These are phyloP conservation scores for Homarus gammarus DNA, from an alignment of 2,888 invertebrate genomes.

Conservation along the genomic window DNA sequence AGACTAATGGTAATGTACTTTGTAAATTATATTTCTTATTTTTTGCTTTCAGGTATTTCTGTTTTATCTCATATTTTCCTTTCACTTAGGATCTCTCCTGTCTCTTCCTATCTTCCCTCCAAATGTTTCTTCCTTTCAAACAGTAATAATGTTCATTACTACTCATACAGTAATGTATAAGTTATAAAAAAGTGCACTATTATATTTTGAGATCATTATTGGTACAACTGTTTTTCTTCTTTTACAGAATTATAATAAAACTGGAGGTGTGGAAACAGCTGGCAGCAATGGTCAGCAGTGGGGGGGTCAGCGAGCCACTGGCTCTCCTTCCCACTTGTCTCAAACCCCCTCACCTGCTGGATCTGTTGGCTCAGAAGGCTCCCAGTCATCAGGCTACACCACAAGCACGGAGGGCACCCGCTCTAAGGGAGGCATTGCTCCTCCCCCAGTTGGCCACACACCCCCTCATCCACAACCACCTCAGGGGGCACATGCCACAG, in stretches of 20 bases:
- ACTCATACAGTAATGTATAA: too few relatives aligned
- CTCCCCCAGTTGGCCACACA: conserved; percentile 49
- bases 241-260: conserved; percentile 36
- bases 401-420: conserved; percentile 71
- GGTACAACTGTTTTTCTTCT: too few relatives aligned
- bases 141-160: too few relatives aligned
- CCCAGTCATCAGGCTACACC: conserved; percentile 73
- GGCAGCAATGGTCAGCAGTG: conserved; percentile 45
- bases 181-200: too few relatives aligned
- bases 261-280: conserved; percentile 35
- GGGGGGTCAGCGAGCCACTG: conserved; percentile 47
- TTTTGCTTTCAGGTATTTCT: too few relatives aligned
- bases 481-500: conserved; percentile 28
- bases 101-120: too few relatives aligned
- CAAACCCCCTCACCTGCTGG: conserved; percentile 75
- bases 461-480: conserved; percentile 64
- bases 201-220: too few relatives aligned
- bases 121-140: too few relatives aligned
- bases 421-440: conserved; percentile 12
- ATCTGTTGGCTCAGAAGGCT: conserved; percentile 70
- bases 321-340: conserved; percentile 71
- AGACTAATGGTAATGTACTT: too few relatives aligned
- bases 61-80: too few relatives aligned
- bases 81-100: too few relatives aligned
- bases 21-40: too few relatives aligned